Evolutionary conservation across 2,888 invertebrate species (phyloP).

Genomic region (Pollenia labialis): DNA sequence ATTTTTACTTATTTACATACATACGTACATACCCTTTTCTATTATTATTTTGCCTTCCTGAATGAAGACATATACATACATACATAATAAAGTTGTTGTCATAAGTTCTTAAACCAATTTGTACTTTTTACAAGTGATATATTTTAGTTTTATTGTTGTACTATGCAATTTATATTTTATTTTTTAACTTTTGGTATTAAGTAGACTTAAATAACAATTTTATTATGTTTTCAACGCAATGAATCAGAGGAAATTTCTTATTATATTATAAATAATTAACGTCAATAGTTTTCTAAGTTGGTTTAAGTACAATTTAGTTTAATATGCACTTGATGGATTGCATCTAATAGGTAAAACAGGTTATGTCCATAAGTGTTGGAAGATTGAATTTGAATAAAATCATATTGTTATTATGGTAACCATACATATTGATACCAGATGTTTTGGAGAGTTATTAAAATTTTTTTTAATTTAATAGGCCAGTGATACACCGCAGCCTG

Average conservation of each 20-base stretch:
- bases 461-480: too few species aligned
- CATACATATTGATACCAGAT: too few species aligned
- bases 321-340: conserved; percentile 1
- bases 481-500: too few species aligned
- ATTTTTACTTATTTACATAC: too few species aligned
- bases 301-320: neutral
- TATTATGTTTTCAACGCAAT: neutral
- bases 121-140: too few species aligned
- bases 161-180: neutral
- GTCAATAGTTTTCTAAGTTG: neutral
- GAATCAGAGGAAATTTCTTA: conserved; percentile 7
- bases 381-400: too few species aligned
- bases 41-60: too few species aligned
- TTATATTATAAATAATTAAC: neutral
- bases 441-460: too few species aligned
- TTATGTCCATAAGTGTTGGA: neutral
- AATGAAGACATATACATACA: neutral
- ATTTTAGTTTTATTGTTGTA: too few species aligned
- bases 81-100: neutral
- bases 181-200: neutral
- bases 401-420: too few species aligned
- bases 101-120: too few species aligned
- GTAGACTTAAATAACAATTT: conserved; percentile 6
- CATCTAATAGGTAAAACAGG: neutral
- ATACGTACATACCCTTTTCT: too few species aligned